Base-by-base conservation (phyloP, 2,888 invertebrate species). In the Leucophenga montana region DNA sequence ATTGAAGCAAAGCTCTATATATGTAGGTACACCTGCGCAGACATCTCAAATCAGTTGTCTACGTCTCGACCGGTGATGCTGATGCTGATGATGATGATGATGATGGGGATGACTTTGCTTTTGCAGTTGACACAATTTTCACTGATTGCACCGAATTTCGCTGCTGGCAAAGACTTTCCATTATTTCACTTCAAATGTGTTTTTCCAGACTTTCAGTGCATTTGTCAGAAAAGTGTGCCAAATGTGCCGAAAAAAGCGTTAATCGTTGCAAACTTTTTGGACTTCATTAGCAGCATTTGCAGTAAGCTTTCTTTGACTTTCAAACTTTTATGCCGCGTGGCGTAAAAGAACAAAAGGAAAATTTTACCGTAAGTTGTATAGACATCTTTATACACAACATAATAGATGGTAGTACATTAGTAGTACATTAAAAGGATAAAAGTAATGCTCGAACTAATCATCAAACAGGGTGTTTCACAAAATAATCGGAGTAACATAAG, bases 41-140 rank as follows among this genome's bases (percentile, higher is more conserved):
- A 39, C 39, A 39, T 39, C 39, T 33, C 3, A 33, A 33, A 33
- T 33, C 33, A 33, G 50, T 44, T 39, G 33, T 31, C 39, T 14
- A n/a, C 33, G 61, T 22, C 22, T 22, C 13, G 20, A 20, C 6
- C 20, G 56, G 20, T 56, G 48, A 48, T 8, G 48, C 48, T 48
- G 48, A 8, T 48, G 48, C 11, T 50, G 50, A 46, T 46, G 46
- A 13, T 50, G 50, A 11, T 50, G 31, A 27, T 27, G 57, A 31
- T n/a, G 27, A 57, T 9, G 57, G 31, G 65, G 50, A 56, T 68
- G 61, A 57, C 69, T 59, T 71, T 73, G 72, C 39, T 39, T 39
- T 39, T 27, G 27, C 56, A 4, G 27, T 74, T 81, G 80, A 81
- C 84, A 84, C 84, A 79, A 82, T 80, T 82, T 71, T 44, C 61